These are phyloP conservation scores for Elysia crispata DNA, from an alignment of 2,888 invertebrate genomes.

Conservation along the genomic window DNA sequence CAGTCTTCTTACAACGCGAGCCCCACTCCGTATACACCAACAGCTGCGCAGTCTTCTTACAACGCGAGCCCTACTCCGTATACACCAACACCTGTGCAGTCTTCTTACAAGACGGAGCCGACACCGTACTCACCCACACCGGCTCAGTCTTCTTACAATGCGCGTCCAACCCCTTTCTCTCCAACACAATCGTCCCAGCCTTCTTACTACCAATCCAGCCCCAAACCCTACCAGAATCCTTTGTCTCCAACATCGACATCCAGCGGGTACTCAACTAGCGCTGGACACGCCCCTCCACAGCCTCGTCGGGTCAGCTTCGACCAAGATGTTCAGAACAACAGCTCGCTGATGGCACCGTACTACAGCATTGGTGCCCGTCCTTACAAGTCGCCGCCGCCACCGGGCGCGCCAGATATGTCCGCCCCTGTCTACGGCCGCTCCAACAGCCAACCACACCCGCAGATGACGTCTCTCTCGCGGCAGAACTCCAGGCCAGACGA, in stretches of 20 bases:
- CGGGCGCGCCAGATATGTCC: background rate
- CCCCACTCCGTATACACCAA: too few species aligned
- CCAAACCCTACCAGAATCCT: conserved; percentile 39
- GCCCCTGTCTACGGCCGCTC: background rate
- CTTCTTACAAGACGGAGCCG: too few species aligned
- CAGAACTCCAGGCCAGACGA: conserved; percentile 39
- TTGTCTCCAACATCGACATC: conserved; percentile 39
- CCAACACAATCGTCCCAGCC: conserved; percentile 32
- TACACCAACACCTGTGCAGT: too few species aligned
- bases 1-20: too few species aligned
- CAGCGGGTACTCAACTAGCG: conserved; percentile 18
- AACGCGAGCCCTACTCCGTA: too few species aligned
- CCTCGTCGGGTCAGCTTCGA: conserved; percentile 43
- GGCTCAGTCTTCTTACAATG: too few species aligned
- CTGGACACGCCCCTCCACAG: background rate
- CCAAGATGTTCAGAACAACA: conserved; percentile 23
- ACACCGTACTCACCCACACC: too few species aligned
- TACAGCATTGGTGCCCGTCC: too few species aligned
- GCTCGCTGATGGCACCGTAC: conserved; percentile 13
- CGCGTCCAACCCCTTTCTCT: conserved; percentile 3
- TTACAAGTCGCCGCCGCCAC: background rate
- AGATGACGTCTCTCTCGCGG: conserved; percentile 38
- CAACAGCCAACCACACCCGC: background rate
- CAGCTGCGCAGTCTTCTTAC: too few species aligned
- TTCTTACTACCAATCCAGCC: background rate